These are phyloP conservation scores for Sebastes diaconus DNA, from an alignment of 2,797 vertebrate genomes.

Conservation along the genomic window DNA sequence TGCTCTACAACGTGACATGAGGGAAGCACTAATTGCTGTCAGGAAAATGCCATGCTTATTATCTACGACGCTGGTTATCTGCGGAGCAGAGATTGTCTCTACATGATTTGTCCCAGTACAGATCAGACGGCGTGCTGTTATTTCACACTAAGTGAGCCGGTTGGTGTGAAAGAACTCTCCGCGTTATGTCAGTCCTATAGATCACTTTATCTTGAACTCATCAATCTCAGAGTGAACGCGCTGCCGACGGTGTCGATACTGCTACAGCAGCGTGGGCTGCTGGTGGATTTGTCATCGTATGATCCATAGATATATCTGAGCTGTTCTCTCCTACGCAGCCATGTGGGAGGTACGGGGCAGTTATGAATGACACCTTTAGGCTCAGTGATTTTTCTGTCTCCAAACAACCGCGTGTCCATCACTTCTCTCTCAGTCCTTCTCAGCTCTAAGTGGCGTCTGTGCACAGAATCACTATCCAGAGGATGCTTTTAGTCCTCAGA, in stretches of 20 bases:
- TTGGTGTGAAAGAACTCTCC: not conserved
- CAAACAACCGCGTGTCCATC: constrained; percentile 8
- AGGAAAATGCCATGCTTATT: constrained; percentile 45
- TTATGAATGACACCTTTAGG: constrained; percentile 55
- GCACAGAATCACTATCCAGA: not conserved
- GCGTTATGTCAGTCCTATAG: not conserved
- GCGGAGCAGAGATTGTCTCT: constrained; percentile 16
- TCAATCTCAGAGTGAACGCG: constrained; percentile 23
- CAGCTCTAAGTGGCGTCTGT: not conserved
- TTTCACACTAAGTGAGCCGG: constrained; percentile 8
- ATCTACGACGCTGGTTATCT: constrained; percentile 9
- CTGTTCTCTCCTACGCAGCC: constrained; percentile 45
- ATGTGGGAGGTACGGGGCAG: constrained; percentile 51
- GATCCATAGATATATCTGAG: constrained; percentile 61
- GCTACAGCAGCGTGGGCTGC: constrained; percentile 45
- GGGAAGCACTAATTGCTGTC: constrained; percentile 38
- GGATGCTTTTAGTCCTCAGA: constrained; percentile 2
- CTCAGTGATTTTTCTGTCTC: constrained; percentile 29
- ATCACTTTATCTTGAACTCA: constrained; percentile 35
- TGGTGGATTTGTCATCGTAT: constrained; percentile 53
- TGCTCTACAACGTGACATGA: constrained; percentile 2
- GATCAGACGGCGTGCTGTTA: not conserved
- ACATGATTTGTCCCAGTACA: constrained; percentile 14
- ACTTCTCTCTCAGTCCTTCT: constrained; percentile 16
- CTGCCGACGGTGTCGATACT: constrained; percentile 22